Evolutionary conservation across 1,140 invertebrate species (phyloP), one percentile per base, ranked within the genome.

Genomic region (Aplysia californica): DNA sequence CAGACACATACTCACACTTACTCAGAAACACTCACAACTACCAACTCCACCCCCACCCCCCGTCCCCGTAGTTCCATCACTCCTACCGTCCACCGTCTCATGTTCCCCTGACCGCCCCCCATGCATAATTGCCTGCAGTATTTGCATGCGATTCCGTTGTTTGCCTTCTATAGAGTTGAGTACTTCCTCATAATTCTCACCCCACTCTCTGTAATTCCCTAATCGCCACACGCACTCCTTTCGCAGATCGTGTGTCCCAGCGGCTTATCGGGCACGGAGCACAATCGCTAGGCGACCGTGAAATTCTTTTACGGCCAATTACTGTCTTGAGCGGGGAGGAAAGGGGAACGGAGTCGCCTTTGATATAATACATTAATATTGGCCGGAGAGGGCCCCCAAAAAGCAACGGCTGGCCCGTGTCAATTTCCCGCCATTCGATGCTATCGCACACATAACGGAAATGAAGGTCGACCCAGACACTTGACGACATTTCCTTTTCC

Each of bases 281-380:
- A 78, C 76, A 73, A 78, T 78, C 76, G 74, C 58, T 78, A 55
- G 66, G 69, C 73, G 66, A 74, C 70, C 76, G 76, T 73, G 76
- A 74, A 78, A 78, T 78, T 78, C 71, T 78, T 78, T 78, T 74
- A 78, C 77, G 77, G 77, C 77, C 77, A 78, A 78, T 78, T 78
- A 78, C 70, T 44, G 77, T 31, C 65, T 35, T 33, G 3, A 35
- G 68, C 20, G 23, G 44, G 41, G 67, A 55, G 31, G 38, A 3
- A n/a, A n/a, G 50, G 33, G 29, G 35, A 59, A 35, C 26, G 59
- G 67, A 68, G 64, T 56, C 61, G 18, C 76, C 56, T 50, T 74
- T 78, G 77, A 78, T 78, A 78, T 74, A 78, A 78, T 78, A 74
- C 77, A 73, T 78, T 78, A 78, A 78, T 78, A 78, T 69, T 38